A percentile compares a stretch with the other conserved stretches of the same genome.
These are phyloP conservation scores for Dioctria linearis DNA, from an alignment of 2,888 invertebrate genomes.

Conservation along the genomic window DNA sequence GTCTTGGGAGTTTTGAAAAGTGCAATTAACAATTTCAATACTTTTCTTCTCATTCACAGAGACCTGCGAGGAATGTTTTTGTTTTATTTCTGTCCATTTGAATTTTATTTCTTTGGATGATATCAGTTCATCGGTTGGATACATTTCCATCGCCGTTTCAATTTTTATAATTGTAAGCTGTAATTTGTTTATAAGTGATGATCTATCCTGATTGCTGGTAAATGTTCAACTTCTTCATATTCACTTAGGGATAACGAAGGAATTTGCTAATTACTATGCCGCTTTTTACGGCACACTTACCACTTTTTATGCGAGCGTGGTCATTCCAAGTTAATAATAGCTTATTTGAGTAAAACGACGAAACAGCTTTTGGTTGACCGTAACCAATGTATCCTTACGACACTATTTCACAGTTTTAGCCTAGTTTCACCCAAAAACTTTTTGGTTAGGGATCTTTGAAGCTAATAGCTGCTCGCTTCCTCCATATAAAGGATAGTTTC, in stretches of 20 bases:
- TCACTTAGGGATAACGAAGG: neutral
- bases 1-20: slow-evolving; percentile 66
- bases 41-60: slow-evolving; percentile 35
- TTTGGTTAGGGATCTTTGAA: too few species aligned
- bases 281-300: too few species aligned
- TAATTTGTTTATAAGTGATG: slow-evolving; percentile 32
- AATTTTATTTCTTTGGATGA: slow-evolving; percentile 34
- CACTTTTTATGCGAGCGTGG: too few species aligned
- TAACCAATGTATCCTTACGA: too few species aligned
- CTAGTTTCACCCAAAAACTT: too few species aligned
- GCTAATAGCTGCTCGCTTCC: too few species aligned
- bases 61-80: slow-evolving; percentile 13
- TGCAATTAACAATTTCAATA: slow-evolving; percentile 64
- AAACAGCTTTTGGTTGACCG: too few species aligned
- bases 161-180: slow-evolving; percentile 37
- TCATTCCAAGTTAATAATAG: too few species aligned
- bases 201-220: slow-evolving; percentile 33
- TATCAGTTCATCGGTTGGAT: slow-evolving; percentile 37
- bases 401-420: too few species aligned
- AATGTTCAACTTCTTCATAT: slow-evolving; percentile 52
- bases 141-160: slow-evolving; percentile 34
- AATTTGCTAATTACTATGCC: too few species aligned
- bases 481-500: too few species aligned
- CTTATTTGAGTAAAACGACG: too few species aligned
- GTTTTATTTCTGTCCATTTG: slow-evolving; percentile 19